Percentiles rank a stretch among this genome's conserved stretches.
These are phyloP conservation scores for Pachypeltis micranthus DNA, from an alignment of 1,140 invertebrate genomes.

Conservation along the genomic window DNA sequence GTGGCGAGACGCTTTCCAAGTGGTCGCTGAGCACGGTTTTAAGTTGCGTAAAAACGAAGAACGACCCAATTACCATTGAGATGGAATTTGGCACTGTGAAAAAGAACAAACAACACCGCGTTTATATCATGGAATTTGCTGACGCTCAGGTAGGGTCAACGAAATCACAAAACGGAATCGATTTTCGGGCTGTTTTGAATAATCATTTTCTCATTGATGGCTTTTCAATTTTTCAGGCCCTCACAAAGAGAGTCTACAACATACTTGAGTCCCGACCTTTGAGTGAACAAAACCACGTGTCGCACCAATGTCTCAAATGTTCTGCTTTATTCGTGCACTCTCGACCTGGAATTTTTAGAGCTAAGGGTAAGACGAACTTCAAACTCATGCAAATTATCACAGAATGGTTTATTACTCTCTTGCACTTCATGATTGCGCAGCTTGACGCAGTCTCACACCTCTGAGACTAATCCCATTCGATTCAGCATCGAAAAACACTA, in stretches of 20 bases:
- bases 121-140: slow-evolving; percentile 42
- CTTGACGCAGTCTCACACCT: too few relatives aligned
- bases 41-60: slow-evolving; percentile 40
- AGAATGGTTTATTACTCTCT: too few relatives aligned
- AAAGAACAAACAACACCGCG: slow-evolving; percentile 41
- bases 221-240: slow-evolving; percentile 34
- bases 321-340: slow-evolving; percentile 38
- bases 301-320: slow-evolving; percentile 51
- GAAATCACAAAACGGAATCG: background rate
- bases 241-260: slow-evolving; percentile 38
- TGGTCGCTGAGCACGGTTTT: slow-evolving; percentile 45
- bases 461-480: too few relatives aligned
- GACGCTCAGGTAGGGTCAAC: slow-evolving; percentile 39
- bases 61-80: slow-evolving; percentile 40
- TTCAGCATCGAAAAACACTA: too few relatives aligned
- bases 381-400: too few relatives aligned
- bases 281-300: slow-evolving; percentile 38
- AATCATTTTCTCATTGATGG: too few relatives aligned
- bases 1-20: slow-evolving; percentile 39
- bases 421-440: too few relatives aligned
- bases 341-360: background rate
- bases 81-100: slow-evolving; percentile 48
- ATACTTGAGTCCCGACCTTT: slow-evolving; percentile 40
- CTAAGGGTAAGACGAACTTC: slow-evolving; percentile 13
- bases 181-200: too few relatives aligned